phyloP scores from a whole-genome alignment of 2,888 invertebrate genomes.

The Cephalotes varians region DNA sequence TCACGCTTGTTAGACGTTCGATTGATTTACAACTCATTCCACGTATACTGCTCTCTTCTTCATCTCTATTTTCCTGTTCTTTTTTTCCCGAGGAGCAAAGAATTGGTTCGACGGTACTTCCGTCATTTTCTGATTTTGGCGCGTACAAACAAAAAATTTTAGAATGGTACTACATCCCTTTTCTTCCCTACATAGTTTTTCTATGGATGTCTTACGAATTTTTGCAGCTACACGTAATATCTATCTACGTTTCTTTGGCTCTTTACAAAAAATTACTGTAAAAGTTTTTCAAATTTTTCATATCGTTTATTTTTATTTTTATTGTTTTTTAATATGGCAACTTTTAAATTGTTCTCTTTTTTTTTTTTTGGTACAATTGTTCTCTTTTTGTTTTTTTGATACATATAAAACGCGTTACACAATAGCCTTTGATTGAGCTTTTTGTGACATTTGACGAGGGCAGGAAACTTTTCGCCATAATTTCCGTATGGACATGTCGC shows the following conservation, averaged over 20 bases:
- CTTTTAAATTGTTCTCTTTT: not conserved
- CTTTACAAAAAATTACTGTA: not conserved
- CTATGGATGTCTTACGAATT: not conserved
- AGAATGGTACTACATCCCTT: slow-evolving; percentile 47
- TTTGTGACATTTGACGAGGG: not conserved
- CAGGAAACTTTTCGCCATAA: not conserved
- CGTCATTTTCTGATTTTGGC: slow-evolving; percentile 46
- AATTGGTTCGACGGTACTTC: slow-evolving; percentile 55
- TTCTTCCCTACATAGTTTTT: slow-evolving; percentile 33
- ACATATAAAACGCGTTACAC: not conserved
- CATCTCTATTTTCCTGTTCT: not conserved
- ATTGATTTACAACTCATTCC: slow-evolving; percentile 70
- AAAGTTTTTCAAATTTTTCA: not conserved
- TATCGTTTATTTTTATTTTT: not conserved
- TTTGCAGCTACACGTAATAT: not conserved
- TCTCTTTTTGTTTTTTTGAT: not conserved
- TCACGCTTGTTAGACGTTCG: slow-evolving; percentile 73
- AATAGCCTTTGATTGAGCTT: not conserved
- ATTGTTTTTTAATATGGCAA: not conserved
- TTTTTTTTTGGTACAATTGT: not conserved
- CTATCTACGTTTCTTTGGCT: not conserved
- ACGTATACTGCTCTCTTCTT: not conserved
- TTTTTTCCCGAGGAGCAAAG: not conserved
- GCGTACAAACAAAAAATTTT: slow-evolving; percentile 51
- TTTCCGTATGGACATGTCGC: not conserved